These are phyloP conservation scores for Steinernema carpocapsae DNA, from an alignment of 2,888 invertebrate species.

Conservation along the genomic window DNA sequence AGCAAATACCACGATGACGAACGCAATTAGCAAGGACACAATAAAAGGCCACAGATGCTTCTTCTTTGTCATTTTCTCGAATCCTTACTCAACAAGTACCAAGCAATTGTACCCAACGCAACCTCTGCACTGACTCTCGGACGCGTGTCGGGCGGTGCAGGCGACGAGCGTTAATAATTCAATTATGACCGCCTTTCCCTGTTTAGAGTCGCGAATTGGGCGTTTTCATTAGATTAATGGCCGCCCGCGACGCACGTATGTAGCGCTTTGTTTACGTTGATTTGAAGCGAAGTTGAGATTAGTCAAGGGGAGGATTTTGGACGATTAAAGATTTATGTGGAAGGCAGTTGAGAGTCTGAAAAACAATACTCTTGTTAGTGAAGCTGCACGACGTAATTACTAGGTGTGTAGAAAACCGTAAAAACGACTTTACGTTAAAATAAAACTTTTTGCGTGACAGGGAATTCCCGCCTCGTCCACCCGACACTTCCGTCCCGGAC, in stretches of 20 bases:
- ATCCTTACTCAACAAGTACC: neutral
- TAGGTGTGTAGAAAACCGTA: too few species aligned
- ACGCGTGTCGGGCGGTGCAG: neutral
- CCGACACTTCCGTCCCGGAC: too few species aligned
- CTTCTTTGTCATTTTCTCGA: neutral
- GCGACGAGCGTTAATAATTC: neutral
- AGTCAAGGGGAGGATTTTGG: too few species aligned
- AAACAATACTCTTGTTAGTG: too few species aligned
- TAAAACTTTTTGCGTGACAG: too few species aligned
- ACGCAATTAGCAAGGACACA: neutral
- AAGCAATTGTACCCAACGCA: neutral
- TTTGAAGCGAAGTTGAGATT: too few species aligned
- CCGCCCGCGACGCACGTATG: neutral
- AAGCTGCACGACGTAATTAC: too few species aligned
- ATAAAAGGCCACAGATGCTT: constrained; percentile 6
- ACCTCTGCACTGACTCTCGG: neutral
- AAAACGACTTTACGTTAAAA: too few species aligned
- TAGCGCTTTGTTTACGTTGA: too few species aligned
- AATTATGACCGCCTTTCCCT: constrained; percentile 8
- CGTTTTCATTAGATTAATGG: constrained; percentile 18
- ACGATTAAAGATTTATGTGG: too few species aligned
- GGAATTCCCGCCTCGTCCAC: too few species aligned
- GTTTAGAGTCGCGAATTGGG: neutral
- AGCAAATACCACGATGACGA: constrained; percentile 14
- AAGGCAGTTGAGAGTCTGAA: too few species aligned